These are phyloP conservation scores for Mystacides longicornis DNA, from an alignment of 2,888 invertebrate genomes.

Conservation along the genomic window DNA sequence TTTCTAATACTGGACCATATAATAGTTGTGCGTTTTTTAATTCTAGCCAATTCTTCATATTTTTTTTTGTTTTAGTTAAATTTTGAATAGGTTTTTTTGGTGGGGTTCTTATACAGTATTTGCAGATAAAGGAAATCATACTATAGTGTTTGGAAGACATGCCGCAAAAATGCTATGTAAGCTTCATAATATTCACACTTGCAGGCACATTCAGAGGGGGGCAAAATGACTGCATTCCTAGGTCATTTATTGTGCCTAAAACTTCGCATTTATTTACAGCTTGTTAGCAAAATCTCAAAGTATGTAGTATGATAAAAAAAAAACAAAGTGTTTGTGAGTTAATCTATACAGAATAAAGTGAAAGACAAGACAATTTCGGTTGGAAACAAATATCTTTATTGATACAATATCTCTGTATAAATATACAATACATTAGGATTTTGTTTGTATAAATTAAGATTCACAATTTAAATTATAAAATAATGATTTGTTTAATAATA, in stretches of 20 bases:
- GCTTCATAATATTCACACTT: slow-evolving; percentile 7
- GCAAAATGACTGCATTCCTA: slow-evolving; percentile 16
- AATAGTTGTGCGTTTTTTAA: too few species aligned
- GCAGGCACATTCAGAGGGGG: slow-evolving; percentile 19
- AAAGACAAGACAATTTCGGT: slow-evolving; percentile 13
- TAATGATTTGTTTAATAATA: neutral
- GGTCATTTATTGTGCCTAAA: neutral
- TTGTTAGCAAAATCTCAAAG: slow-evolving; percentile 14
- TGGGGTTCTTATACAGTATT: too few species aligned
- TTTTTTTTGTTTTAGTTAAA: too few species aligned
- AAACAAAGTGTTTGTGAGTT: neutral
- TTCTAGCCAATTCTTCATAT: too few species aligned
- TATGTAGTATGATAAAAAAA: neutral
- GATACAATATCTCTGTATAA: neutral
- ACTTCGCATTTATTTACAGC: slow-evolving; percentile 15
- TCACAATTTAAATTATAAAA: neutral
- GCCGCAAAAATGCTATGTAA: neutral
- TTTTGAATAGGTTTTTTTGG: too few species aligned
- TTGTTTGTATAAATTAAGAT: neutral
- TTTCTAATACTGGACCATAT: too few species aligned
- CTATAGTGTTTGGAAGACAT: neutral
- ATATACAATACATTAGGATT: neutral
- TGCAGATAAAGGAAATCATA: too few species aligned
- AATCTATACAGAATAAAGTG: slow-evolving; percentile 3
- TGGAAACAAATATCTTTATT: slow-evolving; percentile 10